Conservation (phyloP, 2,797 vertebrate species). For the Lagocephalus sceleratus region DNA sequence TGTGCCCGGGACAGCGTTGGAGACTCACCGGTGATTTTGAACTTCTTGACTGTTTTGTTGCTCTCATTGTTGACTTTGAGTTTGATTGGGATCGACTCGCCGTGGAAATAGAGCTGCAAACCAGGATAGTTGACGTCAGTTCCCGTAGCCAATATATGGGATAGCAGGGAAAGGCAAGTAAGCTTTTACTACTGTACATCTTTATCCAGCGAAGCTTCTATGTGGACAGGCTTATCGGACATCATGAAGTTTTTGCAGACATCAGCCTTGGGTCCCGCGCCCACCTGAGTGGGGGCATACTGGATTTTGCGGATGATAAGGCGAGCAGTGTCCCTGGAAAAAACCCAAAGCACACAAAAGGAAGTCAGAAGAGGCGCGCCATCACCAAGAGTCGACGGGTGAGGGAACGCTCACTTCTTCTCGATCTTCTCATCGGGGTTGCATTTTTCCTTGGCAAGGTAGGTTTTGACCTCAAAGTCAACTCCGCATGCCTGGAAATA, state of each 20-base stretch:
- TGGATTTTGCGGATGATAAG: constrained; percentile 89
- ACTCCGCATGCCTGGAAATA: constrained; percentile 82
- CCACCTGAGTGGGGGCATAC: constrained; percentile 74
- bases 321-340: constrained; percentile 81
- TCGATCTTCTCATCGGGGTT: constrained; percentile 84
- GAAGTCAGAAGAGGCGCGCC: not conserved
- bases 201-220: constrained; percentile 83
- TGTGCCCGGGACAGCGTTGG: not conserved
- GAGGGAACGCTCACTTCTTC: constrained; percentile 76
- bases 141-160: not conserved
- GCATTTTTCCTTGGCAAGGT: constrained; percentile 73
- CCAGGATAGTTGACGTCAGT: constrained; percentile 3
- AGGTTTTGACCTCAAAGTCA: constrained; percentile 89
- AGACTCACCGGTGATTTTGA: constrained; percentile 80
- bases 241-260: constrained; percentile 88
- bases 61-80: constrained; percentile 88
- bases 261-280: constrained; percentile 76
- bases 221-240: constrained; percentile 87
- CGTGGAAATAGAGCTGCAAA: constrained; percentile 85
- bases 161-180: too few species aligned
- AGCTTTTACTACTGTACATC: constrained; percentile 71
- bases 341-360: not conserved
- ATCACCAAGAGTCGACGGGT: not conserved
- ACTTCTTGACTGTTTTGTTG: constrained; percentile 88
- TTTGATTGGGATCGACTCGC: constrained; percentile 80